Base-by-base conservation (phyloP, 2,888 invertebrate genomes). In the Erynnis tages region DNA sequence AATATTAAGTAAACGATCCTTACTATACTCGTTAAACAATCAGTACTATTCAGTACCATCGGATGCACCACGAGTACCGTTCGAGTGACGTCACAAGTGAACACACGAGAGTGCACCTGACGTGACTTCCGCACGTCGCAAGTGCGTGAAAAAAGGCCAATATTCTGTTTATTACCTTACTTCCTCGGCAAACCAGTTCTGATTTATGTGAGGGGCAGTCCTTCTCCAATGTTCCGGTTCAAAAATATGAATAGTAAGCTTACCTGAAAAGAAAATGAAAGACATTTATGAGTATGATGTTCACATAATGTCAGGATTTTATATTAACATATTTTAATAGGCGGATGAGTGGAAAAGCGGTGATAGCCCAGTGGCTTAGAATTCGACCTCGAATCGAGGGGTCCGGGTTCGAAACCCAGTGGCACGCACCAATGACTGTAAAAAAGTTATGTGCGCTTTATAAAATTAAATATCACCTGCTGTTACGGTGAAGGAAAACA, bases 31-130 rank as follows among this genome's bases (percentile, higher is more conserved):
- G n/a, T n/a, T n/a, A n/a, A n/a, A n/a, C n/a, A n/a, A n/a, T n/a
- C n/a, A n/a, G n/a, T n/a, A n/a, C n/a, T n/a, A n/a, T n/a, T n/a
- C n/a, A n/a, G n/a, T 25, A 7, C 25, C 34, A 21, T 47, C 38
- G 48, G 40, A 48, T 40, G 32, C 41, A 40, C 14, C 14, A 25
- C 16, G 21, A 32, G 32, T 34, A 34, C 34, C 40, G 34, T 34
- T 41, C 14, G 10, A 14, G 17, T 49, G 41, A 49, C 49, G 49
- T 49, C 49, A 49, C 41, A 34, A 49, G 49, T 41, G 40, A 41
- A 41, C 40, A n/a, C 23, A 16, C 49, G 41, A 49, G 40, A 49
- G 17, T 11, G 27, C 49, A 49, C 49, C 49, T 49, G 41, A 48
- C 32, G 29, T 14, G 21, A 38, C 38, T 47, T 47, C 37, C 47